Conservation (phyloP, 2,888 invertebrate species). For the Cephus nigrinus region DNA sequence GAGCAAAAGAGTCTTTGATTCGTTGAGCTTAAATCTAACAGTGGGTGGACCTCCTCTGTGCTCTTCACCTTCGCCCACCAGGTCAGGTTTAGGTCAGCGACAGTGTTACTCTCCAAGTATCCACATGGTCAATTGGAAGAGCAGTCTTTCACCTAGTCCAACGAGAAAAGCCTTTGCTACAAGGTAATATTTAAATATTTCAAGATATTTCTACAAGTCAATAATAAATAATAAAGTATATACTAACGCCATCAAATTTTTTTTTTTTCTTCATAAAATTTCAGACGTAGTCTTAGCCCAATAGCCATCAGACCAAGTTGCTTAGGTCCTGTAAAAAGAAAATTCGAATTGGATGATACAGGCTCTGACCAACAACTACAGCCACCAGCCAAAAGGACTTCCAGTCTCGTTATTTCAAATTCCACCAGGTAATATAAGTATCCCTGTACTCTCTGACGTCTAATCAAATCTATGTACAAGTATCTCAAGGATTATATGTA, state of each 20-base stretch:
- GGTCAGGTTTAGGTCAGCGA: constrained; percentile 66
- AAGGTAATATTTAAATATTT: constrained; percentile 58
- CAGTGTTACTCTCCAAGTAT: constrained; percentile 71
- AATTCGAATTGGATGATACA: constrained; percentile 73
- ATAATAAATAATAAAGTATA: background rate
- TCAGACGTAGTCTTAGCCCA: constrained; percentile 84
- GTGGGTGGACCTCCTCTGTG: constrained; percentile 68
- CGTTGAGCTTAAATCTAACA: constrained; percentile 64
- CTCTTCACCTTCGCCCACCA: constrained; percentile 74
- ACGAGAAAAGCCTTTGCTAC: constrained; percentile 85
- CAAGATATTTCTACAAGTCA: background rate
- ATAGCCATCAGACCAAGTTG: constrained; percentile 79
- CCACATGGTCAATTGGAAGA: constrained; percentile 68
- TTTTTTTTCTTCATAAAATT: constrained; percentile 13
- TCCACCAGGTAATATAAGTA: constrained; percentile 51
- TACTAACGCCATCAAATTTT: constrained; percentile 9
- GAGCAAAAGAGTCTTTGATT: constrained; percentile 61
- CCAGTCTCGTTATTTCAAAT: constrained; percentile 60
- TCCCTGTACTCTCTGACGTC: background rate
- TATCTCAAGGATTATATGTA: background rate
- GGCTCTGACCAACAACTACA: constrained; percentile 56
- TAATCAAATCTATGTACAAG: background rate
- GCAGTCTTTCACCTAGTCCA: constrained; percentile 82
- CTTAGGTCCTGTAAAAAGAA: constrained; percentile 71
- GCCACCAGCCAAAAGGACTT: constrained; percentile 62